Evolutionary conservation across 2,888 invertebrate genomes (phyloP).

Genomic region (Trachelus stipa): DNA sequence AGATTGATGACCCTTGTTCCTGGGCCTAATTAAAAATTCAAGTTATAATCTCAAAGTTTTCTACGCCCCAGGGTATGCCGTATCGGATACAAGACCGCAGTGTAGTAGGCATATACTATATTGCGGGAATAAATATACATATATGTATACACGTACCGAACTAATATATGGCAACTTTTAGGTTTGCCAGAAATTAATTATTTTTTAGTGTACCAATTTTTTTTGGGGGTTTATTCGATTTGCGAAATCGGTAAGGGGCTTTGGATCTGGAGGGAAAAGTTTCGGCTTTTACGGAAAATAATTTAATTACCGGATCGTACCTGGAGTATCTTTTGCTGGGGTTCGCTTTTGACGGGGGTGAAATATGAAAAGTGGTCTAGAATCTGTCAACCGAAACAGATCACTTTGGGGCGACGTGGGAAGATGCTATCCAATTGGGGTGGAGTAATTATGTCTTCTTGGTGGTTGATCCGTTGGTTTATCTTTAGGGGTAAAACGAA

Average conservation of each 20-base stretch:
- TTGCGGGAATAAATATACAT: not conserved
- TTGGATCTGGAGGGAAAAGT: too few relatives aligned
- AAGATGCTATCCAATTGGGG: not conserved
- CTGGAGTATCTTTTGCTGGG: not conserved
- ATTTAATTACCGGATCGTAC: not conserved
- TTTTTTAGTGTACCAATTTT: not conserved
- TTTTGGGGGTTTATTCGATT: not conserved
- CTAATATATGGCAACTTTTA: not conserved
- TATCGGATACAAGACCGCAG: not conserved
- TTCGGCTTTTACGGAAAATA: not conserved
- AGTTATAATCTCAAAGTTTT: not conserved
- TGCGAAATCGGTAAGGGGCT: too few relatives aligned
- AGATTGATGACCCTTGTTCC: constrained; percentile 4
- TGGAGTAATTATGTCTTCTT: not conserved
- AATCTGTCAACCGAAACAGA: not conserved
- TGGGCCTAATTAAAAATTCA: constrained; percentile 7
- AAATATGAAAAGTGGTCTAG: not conserved
- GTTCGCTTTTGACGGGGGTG: not conserved
- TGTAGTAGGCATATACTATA: not conserved
- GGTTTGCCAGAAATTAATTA: not conserved
- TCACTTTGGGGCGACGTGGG: not conserved
- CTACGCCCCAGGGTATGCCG: too few relatives aligned
- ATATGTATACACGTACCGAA: not conserved
- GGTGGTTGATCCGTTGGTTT: not conserved
- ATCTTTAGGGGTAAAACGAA: not conserved